Evolutionary conservation across 2,888 invertebrate species (phyloP).

Genomic region (Fragum fragum): DNA sequence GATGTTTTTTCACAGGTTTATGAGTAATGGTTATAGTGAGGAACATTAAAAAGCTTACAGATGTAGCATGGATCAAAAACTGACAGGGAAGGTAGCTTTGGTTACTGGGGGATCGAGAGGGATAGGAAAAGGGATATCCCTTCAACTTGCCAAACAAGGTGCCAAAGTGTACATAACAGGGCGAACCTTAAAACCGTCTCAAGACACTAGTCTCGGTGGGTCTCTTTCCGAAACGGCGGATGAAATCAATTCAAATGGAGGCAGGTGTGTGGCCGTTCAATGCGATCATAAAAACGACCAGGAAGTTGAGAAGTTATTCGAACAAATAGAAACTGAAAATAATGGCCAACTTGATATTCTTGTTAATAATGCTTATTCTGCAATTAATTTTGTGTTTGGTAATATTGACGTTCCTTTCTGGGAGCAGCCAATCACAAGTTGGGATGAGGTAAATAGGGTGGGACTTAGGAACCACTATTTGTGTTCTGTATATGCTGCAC

Average conservation of each 20-base stretch:
- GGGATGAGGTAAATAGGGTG: constrained; percentile 87
- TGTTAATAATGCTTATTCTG: constrained; percentile 87
- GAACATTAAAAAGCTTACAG: not conserved
- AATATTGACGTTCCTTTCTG: constrained; percentile 84
- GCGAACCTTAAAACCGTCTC: constrained; percentile 56
- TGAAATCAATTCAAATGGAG: constrained; percentile 82
- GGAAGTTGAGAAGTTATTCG: constrained; percentile 85
- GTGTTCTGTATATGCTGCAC: constrained; percentile 86
- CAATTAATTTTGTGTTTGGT: constrained; percentile 77
- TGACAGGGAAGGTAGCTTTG: constrained; percentile 83
- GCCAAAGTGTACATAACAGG: constrained; percentile 88
- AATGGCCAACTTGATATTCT: constrained; percentile 86
- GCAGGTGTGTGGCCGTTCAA: constrained; percentile 84
- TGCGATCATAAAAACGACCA: constrained; percentile 86
- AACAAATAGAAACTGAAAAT: constrained; percentile 84
- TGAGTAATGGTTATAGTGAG: too few species aligned
- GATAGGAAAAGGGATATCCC: constrained; percentile 86
- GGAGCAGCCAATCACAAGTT: constrained; percentile 84
- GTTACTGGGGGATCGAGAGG: constrained; percentile 87
- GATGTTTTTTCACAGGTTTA: too few species aligned
- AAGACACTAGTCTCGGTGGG: constrained; percentile 39
- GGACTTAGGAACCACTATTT: constrained; percentile 87
- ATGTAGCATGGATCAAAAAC: constrained; percentile 1
- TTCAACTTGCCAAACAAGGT: constrained; percentile 87
- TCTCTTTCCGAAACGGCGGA: constrained; percentile 58